Conservation (phyloP, 92 coral and sea anemone genomes). For the Palythoa heliodiscus region DNA sequence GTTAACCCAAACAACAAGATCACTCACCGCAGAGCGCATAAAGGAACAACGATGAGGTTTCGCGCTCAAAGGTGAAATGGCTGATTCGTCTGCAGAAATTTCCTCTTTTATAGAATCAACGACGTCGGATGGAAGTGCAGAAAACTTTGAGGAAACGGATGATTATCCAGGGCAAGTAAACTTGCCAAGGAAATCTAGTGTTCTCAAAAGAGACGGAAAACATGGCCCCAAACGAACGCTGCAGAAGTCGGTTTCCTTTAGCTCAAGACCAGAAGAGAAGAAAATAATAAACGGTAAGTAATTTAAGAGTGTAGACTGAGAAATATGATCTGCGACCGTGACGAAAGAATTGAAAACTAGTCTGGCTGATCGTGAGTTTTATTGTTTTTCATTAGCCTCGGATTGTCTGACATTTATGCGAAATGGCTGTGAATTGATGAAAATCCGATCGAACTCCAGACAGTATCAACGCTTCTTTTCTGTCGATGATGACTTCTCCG, state of each 20-base stretch:
- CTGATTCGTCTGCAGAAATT: conserved; percentile 66
- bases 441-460: conserved; percentile 92
- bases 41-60: conserved; percentile 26
- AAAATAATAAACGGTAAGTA: conserved; percentile 93
- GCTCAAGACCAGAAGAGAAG: conserved; percentile 96
- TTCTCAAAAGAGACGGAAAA: conserved; percentile 82
- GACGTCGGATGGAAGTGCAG: conserved; percentile 72
- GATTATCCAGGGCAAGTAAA: conserved; percentile 25
- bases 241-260: conserved; percentile 95
- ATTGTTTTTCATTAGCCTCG: conserved; percentile 67
- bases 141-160: conserved; percentile 64
- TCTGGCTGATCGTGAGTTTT: conserved; percentile 41
- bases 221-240: conserved; percentile 74
- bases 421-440: conserved; percentile 96
- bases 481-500: conserved; percentile 82
- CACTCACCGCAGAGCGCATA: not conserved
- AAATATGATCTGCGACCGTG: conserved; percentile 17
- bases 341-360: conserved; percentile 34
- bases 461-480: conserved; percentile 91
- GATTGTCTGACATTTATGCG: conserved; percentile 96
- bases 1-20: conserved; percentile 27
- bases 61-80: conserved; percentile 69
- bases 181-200: conserved; percentile 87
- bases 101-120: conserved; percentile 64
- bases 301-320: conserved; percentile 6